Base-by-base conservation (phyloP, 1,140 invertebrate genomes). In the Bombus polaris region DNA sequence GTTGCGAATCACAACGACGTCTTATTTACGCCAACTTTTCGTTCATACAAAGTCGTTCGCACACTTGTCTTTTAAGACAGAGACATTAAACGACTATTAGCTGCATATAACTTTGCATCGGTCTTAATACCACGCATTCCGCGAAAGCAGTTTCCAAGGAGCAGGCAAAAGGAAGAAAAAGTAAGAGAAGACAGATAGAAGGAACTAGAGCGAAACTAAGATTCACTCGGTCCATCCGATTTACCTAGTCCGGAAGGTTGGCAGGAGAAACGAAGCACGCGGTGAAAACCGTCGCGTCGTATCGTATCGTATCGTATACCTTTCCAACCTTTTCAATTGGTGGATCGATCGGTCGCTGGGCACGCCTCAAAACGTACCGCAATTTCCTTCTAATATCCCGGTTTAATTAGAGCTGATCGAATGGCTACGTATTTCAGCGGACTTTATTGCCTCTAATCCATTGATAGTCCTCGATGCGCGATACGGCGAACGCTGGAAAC, bases 331-430 rank as follows among this genome's bases (percentile, higher is more conserved):
- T 80, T 70, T 70, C 65, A 53, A 80, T 70, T 39, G 28, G 22
- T 13, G 25, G 32, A 47, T 79, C 65, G 66, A 70, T 65, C 18
- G 3, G 18, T n/a, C 25, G 13, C 42, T 22, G 18, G n/a, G 25
- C 35, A 44, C 53, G 9, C n/a, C 57, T 75, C 68, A 37, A 65
- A 74, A 82, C 59, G 47, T 65, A 44, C 71, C 71, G 37, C 70
- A 44, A 62, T 65, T 75, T 59, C 71, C 80, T 82, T 75, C 47
- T 62, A 59, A 74, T 74, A 70, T 70, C n/a, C 53, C 22, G n/a
- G 35, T 82, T 82, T 70, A 80, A 80, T 80, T 80, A 80, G 42
- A 37, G 65, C 47, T 39, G 35, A 80, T 70, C 78, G 78, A 70
- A 70, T 15, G 6, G 32, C 44, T 6, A 53, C 37, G 37, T 37